Conservation (phyloP, 2,888 invertebrate genomes). For the Trimorus sp. region DNA sequence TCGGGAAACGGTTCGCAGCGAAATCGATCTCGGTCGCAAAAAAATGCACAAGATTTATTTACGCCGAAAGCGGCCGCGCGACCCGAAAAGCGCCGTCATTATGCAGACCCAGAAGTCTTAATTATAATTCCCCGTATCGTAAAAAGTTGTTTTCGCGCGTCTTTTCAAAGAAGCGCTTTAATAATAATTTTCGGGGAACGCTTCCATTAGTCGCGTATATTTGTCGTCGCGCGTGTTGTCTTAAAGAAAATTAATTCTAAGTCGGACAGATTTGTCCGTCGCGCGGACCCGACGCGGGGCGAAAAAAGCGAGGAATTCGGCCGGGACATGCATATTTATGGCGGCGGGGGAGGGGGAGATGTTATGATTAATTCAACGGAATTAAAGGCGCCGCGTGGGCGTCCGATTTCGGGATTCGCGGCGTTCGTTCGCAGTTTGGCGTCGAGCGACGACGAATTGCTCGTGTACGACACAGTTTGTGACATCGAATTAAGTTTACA, state of each 20-base stretch:
- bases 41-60: neutral
- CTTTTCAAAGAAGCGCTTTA: constrained; percentile 44
- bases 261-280: neutral
- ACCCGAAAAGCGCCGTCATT: constrained; percentile 25
- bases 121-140: constrained; percentile 48
- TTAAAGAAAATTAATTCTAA: constrained; percentile 30
- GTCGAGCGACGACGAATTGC: constrained; percentile 29
- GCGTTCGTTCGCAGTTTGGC: constrained; percentile 5
- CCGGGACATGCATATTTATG: too few relatives aligned
- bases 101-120: constrained; percentile 23
- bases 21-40: neutral
- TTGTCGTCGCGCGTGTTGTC: constrained; percentile 33
- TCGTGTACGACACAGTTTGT: constrained; percentile 34
- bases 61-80: neutral
- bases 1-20: too few relatives aligned
- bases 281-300: too few relatives aligned
- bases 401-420: constrained; percentile 35
- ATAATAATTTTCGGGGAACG: constrained; percentile 50
- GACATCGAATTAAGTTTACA: constrained; percentile 46
- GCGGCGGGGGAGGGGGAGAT: neutral
- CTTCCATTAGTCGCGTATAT: constrained; percentile 30
- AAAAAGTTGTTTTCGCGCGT: constrained; percentile 40
- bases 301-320: too few relatives aligned
- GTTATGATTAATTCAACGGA: constrained; percentile 5
- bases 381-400: constrained; percentile 32